phyloP scores from a whole-genome alignment of 2,888 invertebrate genomes.

The Cantharis nigra region DNA sequence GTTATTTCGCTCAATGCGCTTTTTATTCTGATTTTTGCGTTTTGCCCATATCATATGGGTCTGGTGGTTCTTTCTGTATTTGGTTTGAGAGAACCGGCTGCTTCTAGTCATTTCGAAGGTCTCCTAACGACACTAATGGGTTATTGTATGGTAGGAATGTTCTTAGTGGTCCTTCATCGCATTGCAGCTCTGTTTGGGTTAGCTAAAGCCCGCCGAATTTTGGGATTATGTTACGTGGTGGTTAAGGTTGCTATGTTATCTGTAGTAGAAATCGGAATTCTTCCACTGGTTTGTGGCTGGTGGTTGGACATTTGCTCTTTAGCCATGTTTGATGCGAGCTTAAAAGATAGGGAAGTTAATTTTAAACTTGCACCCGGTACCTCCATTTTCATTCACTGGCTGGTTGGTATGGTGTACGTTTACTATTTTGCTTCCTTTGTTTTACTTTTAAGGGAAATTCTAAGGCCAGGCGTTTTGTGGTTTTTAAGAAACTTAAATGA shows the following conservation, averaged over 20 bases:
- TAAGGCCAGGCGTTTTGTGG: slow-evolving; percentile 97
- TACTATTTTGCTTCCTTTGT: slow-evolving; percentile 99
- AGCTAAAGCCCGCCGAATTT: slow-evolving; percentile 77
- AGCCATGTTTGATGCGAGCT: slow-evolving; percentile 86
- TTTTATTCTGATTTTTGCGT: slow-evolving; percentile 96
- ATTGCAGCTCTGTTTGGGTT: slow-evolving; percentile 81
- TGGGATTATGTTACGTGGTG: slow-evolving; percentile 91
- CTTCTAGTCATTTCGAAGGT: slow-evolving; percentile 88
- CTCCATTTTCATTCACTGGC: slow-evolving; percentile 98
- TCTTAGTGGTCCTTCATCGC: slow-evolving; percentile 81
- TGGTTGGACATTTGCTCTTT: slow-evolving; percentile 98
- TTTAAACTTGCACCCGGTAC: slow-evolving; percentile 93
- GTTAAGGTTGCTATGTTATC: slow-evolving; percentile 91
- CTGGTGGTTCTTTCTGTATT: slow-evolving; percentile 77
- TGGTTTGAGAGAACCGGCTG: slow-evolving; percentile 68
- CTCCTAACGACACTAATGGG: slow-evolving; percentile 90
- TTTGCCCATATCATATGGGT: slow-evolving; percentile 95
- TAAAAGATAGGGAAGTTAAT: slow-evolving; percentile 85
- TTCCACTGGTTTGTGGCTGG: slow-evolving; percentile 97
- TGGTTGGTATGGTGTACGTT: slow-evolving; percentile 98
- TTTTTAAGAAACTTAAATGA: slow-evolving; percentile 97
- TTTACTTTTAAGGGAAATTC: slow-evolving; percentile 85
- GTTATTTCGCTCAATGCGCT: slow-evolving; percentile 95
- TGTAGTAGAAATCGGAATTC: slow-evolving; percentile 95
- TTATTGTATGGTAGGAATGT: slow-evolving; percentile 86